Base-by-base conservation (phyloP, 2,797 vertebrate species). In the Ambastaia sidthimunki region DNA sequence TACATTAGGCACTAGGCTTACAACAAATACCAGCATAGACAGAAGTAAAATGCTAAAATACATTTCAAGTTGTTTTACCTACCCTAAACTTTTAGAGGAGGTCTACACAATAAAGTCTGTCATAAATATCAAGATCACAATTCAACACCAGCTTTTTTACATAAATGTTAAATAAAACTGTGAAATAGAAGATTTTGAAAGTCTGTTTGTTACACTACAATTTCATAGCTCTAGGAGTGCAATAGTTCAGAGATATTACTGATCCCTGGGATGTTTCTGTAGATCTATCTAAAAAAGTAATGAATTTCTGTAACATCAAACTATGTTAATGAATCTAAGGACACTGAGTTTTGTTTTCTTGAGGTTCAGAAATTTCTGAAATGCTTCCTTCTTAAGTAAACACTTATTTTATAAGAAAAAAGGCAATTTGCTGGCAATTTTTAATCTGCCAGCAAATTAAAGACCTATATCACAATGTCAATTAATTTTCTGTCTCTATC, bases 1-100 rank as follows among this genome's bases (percentile, higher is more conserved):
- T 70, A 80, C 71, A 54, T 34, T 70, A 76, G 73, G 73, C 66
- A 71, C 80, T 75, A 74, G 37, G n/a, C 63, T 81, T 41, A 81
- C 55, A 65, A 76, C 80, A 71, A 59, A 75, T 21, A 70, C 67
- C 41, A 63, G 67, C n/a, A 19, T 50, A 78, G 44, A 52, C 54
- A 63, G 67, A 78, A 71, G 62, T 52, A 62, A 50, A 78, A 63
- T 71, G 7, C 60, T 62, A 63, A 70, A 78, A 37, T 63, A 78
- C 25, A 78, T 54, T 41, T 78, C 44, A 63, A 25, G 31, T 71
- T 66, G 21, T 18, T 66, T 66, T 44, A 63, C 72, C 28, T 21
- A 52, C 48, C 12, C 16, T 52, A 52, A 52, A 74, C 44, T 59
- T 63, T 74, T 59, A 74, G 19, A 34, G 63, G 47, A 7, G 12